These are phyloP conservation scores for Parauchenoglanis punctatus DNA, from an alignment of 2,797 vertebrate genomes.

Conservation along the genomic window DNA sequence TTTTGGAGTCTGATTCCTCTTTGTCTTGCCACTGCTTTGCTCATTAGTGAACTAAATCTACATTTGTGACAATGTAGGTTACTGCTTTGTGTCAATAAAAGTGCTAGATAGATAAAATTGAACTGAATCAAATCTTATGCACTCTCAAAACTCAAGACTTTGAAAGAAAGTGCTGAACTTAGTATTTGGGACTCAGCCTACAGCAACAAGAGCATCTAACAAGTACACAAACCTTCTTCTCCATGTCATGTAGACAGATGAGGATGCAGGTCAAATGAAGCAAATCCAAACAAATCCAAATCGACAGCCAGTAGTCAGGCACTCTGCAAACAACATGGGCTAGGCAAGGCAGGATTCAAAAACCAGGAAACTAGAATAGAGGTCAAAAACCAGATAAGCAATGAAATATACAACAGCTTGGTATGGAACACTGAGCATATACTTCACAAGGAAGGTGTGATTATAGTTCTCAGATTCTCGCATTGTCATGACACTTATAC, in stretches of 20 bases:
- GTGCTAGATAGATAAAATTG: not conserved
- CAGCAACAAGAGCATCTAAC: not conserved
- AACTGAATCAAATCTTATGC: not conserved
- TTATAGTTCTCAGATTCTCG: no score
- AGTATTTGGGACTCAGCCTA: not conserved
- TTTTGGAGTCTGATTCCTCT: not conserved
- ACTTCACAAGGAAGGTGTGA: no score
- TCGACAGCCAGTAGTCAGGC: no score
- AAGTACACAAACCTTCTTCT: not conserved
- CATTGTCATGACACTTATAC: not conserved
- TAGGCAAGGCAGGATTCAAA: no score
- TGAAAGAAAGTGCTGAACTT: not conserved
- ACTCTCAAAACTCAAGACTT: not conserved
- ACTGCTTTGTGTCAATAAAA: conserved; percentile 4
- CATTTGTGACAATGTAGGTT: not conserved
- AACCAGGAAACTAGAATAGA: no score
- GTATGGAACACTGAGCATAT: no score
- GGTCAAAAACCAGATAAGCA: no score
- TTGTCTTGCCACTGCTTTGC: not conserved
- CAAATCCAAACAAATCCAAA: no score
- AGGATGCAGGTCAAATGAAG: no score
- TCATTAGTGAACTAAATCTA: not conserved
- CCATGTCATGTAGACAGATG: no score
- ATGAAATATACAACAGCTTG: no score
- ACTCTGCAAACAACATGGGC: no score